These are phyloP conservation scores for Equus quagga DNA, from an alignment of 2,113 vertebrate genomes.

Conservation along the genomic window DNA sequence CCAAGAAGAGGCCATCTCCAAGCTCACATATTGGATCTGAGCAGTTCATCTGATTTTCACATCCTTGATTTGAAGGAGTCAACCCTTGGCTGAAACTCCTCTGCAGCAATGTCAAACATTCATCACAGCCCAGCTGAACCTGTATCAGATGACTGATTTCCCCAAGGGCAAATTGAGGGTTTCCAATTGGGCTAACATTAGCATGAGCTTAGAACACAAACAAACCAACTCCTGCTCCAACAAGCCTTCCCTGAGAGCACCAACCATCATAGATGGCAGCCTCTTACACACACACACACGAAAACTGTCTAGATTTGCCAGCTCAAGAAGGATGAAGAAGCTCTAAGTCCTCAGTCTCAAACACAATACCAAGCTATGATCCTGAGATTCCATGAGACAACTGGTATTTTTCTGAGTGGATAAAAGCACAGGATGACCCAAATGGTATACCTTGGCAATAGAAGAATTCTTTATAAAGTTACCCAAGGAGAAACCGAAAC, in stretches of 20 bases:
- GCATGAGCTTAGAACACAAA: constrained; percentile 49
- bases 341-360: constrained; percentile 9
- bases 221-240: constrained; percentile 41
- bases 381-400: constrained; percentile 32
- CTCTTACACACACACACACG: not conserved
- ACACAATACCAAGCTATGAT: not conserved
- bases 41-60: constrained; percentile 18
- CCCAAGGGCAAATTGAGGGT: constrained; percentile 42
- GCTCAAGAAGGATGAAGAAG: not conserved
- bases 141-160: constrained; percentile 50
- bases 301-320: constrained; percentile 21
- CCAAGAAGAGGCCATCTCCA: not conserved
- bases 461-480: constrained; percentile 24
- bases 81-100: constrained; percentile 15
- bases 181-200: constrained; percentile 62
- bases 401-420: constrained; percentile 6
- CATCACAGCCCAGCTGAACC: constrained; percentile 31
- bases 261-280: constrained; percentile 9
- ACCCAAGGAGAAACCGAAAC: constrained; percentile 7
- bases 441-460: not conserved
- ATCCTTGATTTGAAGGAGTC: constrained; percentile 19
- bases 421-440: constrained; percentile 16
- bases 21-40: not conserved
- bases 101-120: constrained; percentile 37
- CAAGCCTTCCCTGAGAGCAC: constrained; percentile 41